Evolutionary conservation across 1,140 invertebrate species (phyloP).

Genomic region (Lepidostoma basale): DNA sequence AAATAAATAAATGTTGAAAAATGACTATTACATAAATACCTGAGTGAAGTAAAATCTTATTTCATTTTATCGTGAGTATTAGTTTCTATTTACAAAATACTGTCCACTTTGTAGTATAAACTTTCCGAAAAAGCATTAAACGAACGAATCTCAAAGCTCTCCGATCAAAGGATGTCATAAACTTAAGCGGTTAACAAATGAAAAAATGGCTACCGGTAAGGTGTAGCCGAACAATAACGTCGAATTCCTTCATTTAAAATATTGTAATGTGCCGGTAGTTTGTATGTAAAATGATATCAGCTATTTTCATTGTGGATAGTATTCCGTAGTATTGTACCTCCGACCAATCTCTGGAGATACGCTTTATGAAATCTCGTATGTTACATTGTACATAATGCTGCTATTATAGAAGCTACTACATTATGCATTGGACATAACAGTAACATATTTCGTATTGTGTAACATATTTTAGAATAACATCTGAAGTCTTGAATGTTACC

Average conservation of each 20-base stretch:
- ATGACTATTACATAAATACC: no score
- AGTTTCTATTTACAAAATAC: no score
- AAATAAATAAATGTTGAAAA: no score
- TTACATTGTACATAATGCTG: constrained; percentile 4
- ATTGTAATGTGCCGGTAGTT: constrained; percentile 16
- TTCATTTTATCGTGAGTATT: no score
- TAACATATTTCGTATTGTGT: constrained; percentile 7
- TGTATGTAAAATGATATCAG: constrained; percentile 39
- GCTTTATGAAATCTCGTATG: neutral
- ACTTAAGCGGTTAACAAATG: no score
- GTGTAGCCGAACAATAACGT: constrained; percentile 14
- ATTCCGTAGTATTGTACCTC: constrained; percentile 17
- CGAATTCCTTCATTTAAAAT: constrained; percentile 23
- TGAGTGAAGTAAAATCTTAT: no score
- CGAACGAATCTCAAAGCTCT: constrained; percentile 1
- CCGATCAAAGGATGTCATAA: no score
- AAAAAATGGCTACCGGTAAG: constrained; percentile 25
- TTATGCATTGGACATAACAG: constrained; percentile 8
- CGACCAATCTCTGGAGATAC: neutral
- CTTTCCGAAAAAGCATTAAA: constrained; percentile 12
- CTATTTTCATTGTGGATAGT: constrained; percentile 36
- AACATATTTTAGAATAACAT: no score
- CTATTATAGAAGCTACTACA: constrained; percentile 4
- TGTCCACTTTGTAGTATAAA: no score
- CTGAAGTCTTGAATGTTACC: no score